These are phyloP conservation scores for Galagoides demidoff DNA, from an alignment of 2,797 vertebrate species.

Conservation along the genomic window DNA sequence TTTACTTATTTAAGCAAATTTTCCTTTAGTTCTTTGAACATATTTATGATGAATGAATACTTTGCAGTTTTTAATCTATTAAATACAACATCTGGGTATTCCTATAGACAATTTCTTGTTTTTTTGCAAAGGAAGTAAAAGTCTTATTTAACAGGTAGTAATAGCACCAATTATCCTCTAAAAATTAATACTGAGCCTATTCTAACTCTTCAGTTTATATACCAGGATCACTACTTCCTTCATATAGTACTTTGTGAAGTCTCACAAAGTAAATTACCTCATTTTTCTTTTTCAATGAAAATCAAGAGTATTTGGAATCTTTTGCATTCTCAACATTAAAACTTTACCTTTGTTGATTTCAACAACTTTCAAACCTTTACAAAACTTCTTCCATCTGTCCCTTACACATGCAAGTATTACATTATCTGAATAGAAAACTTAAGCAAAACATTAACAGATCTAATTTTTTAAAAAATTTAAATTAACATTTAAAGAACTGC, in stretches of 20 bases:
- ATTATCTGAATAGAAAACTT: not conserved
- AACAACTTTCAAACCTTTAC: constrained; percentile 26
- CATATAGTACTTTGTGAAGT: constrained; percentile 30
- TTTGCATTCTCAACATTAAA: not conserved
- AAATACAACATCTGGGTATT: not conserved
- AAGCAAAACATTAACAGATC: not conserved
- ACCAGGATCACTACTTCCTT: constrained; percentile 4
- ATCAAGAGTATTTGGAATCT: not conserved
- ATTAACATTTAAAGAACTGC: not conserved
- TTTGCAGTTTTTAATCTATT: not conserved
- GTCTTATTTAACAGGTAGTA: constrained; percentile 7
- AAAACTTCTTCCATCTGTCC: constrained; percentile 22
- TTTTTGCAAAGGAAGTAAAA: constrained; percentile 29
- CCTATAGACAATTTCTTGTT: no score
- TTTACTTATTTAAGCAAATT: not conserved
- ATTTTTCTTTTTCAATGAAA: not conserved
- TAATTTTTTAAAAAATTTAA: not conserved
- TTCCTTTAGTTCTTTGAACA: not conserved
- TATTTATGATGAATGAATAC: not conserved
- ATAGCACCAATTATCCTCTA: not conserved
- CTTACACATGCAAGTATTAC: not conserved
- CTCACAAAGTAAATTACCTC: not conserved
- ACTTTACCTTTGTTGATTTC: constrained; percentile 33
- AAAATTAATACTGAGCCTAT: not conserved
- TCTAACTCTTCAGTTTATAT: constrained; percentile 29